A percentile compares a stretch with the other conserved stretches of the same genome.
Evolutionary conservation across 1,140 invertebrate species (phyloP).

Genomic region (Eurosta solidaginis): DNA sequence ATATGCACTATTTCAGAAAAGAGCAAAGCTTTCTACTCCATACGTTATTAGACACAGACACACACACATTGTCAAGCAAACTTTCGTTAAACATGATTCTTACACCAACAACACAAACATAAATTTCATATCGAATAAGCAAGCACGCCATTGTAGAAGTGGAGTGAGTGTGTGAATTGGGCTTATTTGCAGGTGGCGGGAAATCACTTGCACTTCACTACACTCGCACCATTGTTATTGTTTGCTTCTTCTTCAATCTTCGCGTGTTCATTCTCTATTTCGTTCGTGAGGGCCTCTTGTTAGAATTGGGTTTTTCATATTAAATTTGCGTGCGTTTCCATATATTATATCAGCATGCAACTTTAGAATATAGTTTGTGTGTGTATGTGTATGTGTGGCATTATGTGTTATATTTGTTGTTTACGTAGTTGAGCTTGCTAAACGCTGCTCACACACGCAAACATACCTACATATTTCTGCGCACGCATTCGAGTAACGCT

Average conservation of each 20-base stretch:
- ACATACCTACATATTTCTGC: not conserved
- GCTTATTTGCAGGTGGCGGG: not conserved
- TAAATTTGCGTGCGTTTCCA: not conserved
- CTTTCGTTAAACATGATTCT: not conserved
- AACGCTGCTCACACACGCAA: not conserved
- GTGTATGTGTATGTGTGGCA: not conserved
- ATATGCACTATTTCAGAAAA: too few species aligned
- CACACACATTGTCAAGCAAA: not conserved
- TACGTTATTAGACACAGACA: too few species aligned
- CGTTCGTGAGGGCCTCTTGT: not conserved
- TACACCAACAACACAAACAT: conserved; percentile 14
- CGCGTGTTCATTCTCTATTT: not conserved
- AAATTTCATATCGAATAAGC: not conserved
- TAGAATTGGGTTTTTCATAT: not conserved
- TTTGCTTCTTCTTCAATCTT: not conserved
- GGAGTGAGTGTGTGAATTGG: not conserved
- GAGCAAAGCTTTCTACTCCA: too few species aligned
- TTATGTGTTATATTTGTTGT: too few species aligned
- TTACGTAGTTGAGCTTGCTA: not conserved
- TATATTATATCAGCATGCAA: not conserved
- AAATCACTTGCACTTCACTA: conserved; percentile 11
- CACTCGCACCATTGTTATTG: not conserved
- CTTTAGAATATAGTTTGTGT: too few species aligned
- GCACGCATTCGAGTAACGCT: too few species aligned
- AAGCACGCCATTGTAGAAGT: not conserved